Base-by-base conservation (phyloP, 1,140 invertebrate species). In the Drosophila neocordata region DNA sequence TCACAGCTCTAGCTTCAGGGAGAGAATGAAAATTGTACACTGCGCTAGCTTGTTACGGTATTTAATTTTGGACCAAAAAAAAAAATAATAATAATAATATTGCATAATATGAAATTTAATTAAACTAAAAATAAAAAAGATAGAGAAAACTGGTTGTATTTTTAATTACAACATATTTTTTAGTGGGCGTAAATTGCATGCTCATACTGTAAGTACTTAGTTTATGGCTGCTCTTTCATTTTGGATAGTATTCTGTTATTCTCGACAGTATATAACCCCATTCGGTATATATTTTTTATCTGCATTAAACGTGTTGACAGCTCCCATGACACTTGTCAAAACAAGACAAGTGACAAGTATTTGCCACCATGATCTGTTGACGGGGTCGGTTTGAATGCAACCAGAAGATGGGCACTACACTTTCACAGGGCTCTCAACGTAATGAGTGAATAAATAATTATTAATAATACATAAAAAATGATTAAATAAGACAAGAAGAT, bases 251-350 rank as follows among this genome's bases (percentile, higher is more conserved):
- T 20, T 44, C 15, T 44, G 41, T 44, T 44, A 44, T 18, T 48
- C 41, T 48, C 15, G 18, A 20, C 41, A n/a, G 18, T 20, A n/a
- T 48, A 11, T 20, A 48, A 53, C 22, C 51, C 51, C 51, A 22
- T 27, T 53, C 12, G n/a, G 53, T 35, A 18, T 27, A 56, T 56
- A 56, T 56, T 56, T 76, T 73, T 61, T 69, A 76, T 74, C 66
- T 41, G 57, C 61, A 53, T 48, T 62, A 34, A 58, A 22, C 20
- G 64, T 69, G 81, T 77, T 85, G 81, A 85, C 81, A 85, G 82
- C 67, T 73, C 73, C 31, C 61, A 76, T 67, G 73, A 70, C 81
- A 87, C 81, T 85, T 87, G 81, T 87, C 81, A 85, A 73, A 85
- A 77, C 72, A 74, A 37, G 69, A 65, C 35, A 55, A 35, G 41